phyloP scores from a whole-genome alignment of 2,888 invertebrate species.

The Autographa pulchrina region DNA sequence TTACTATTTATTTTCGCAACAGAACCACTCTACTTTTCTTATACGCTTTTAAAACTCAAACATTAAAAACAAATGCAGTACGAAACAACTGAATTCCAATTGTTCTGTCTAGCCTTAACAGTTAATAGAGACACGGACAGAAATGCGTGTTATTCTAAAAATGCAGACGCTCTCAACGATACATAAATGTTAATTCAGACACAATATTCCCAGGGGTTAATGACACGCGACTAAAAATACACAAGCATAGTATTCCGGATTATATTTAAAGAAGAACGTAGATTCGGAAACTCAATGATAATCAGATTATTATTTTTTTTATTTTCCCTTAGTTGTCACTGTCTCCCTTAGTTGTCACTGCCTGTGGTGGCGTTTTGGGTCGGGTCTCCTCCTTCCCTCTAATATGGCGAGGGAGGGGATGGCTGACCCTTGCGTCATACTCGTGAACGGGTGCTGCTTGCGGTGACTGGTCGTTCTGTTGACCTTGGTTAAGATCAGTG shows the following conservation, averaged over 20 bases:
- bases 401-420: too few species aligned
- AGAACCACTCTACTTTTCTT: not conserved
- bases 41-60: constrained; percentile 3
- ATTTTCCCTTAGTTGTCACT: too few species aligned
- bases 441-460: too few species aligned
- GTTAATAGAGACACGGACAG: constrained; percentile 23
- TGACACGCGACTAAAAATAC: constrained; percentile 57
- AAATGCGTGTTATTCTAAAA: constrained; percentile 43
- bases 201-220: constrained; percentile 48
- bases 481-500: too few species aligned
- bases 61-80: constrained; percentile 35
- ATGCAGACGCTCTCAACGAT: constrained; percentile 46
- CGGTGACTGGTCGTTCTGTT: too few species aligned
- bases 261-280: constrained; percentile 42
- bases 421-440: too few species aligned
- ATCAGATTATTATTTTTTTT: too few species aligned
- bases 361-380: too few species aligned
- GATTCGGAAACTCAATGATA: constrained; percentile 27
- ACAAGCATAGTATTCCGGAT: constrained; percentile 35
- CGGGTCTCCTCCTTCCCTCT: too few species aligned
- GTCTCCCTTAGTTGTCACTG: too few species aligned
- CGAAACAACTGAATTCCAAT: constrained; percentile 16
- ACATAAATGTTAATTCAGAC: constrained; percentile 52
- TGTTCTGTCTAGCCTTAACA: constrained; percentile 30
- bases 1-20: too few species aligned